Base-by-base conservation (phyloP, 2,797 vertebrate genomes). In the Myripristis murdjan region DNA sequence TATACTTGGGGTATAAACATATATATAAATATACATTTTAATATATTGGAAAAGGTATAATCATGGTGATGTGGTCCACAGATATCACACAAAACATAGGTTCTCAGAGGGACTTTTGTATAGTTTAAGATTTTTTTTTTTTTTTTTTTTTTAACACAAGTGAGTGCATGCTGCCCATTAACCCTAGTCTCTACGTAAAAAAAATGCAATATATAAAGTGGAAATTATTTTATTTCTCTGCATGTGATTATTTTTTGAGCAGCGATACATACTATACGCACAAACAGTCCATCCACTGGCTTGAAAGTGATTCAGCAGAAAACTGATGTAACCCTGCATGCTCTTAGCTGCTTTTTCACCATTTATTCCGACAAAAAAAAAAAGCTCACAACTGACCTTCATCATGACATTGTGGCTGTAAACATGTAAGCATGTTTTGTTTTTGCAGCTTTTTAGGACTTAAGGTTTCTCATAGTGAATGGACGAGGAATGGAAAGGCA, bases 271-370 rank as follows among this genome's bases (percentile, higher is more conserved):
- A 79, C 52, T 5, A 41, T 49, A 79, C 52, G 63, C 78, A 77
- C 78, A 75, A 6, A 16, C 44, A 31, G 24, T 22, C 41, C 20
- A 11, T 18, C 11, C 7, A 2, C 24, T 16, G 12, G 24, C 23
- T 24, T 20, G 12, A 26, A 22, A 22, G 16, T 46, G 14, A 51
- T 14, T 51, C 44, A 20, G 26, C 56, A 10, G 20, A 39, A 33
- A 12, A 61, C 23, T 44, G 14, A n/a, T 75, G 6, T 70, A 37
- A 54, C 39, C 43, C 73, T 76, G 81, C 84, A 79, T 81, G 85
- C 58, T 63, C 22, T 53, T 9, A 24, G 54, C 57, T 65, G 53
- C 64, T 35, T 23, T 23, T 66, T 55, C 54, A 55, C n/a, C 39
- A 37, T 64, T 41, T 23, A 41, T 39, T 64, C 4, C 33, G 53